These are phyloP conservation scores for Hydroisotoma schaefferi DNA, from an alignment of 2,888 invertebrate genomes.

Conservation along the genomic window DNA sequence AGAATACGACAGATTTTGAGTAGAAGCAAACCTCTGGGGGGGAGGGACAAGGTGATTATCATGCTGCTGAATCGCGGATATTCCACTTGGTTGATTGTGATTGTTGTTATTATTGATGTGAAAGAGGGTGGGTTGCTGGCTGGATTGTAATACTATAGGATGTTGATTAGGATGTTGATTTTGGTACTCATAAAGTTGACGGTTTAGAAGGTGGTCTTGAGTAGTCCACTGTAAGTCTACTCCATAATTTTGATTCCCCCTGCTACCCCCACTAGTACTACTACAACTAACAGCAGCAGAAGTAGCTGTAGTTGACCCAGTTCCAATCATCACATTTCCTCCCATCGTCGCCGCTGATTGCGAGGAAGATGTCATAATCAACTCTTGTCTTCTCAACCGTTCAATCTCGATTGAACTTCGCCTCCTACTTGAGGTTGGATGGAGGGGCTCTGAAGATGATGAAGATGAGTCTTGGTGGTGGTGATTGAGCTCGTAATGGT, in stretches of 20 bases:
- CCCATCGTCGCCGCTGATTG: too few species aligned
- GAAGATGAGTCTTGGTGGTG: not conserved
- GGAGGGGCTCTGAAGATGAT: not conserved
- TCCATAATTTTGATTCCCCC: too few species aligned
- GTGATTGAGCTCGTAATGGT: not conserved
- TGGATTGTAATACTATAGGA: not conserved
- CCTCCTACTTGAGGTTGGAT: too few species aligned
- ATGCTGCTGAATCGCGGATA: not conserved
- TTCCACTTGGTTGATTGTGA: constrained; percentile 2
- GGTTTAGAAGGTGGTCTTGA: too few species aligned
- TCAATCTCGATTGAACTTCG: not conserved
- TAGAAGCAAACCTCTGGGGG: constrained; percentile 11
- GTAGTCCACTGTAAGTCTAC: too few species aligned
- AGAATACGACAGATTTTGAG: constrained; percentile 15
- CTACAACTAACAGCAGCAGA: too few species aligned
- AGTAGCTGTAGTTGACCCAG: too few species aligned
- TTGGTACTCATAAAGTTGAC: too few species aligned
- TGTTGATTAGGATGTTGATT: too few species aligned
- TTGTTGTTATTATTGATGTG: constrained; percentile 13
- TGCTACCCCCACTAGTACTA: too few species aligned
- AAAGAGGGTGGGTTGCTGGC: constrained; percentile 3
- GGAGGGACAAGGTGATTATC: constrained; percentile 1
- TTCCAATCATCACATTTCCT: too few species aligned
- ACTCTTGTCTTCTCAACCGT: not conserved
- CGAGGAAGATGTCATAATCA: not conserved